A percentile compares a stretch with the other conserved stretches of the same genome.
phyloP scores from a whole-genome alignment of 2,888 invertebrate species.

The Diplolepis rosae region DNA sequence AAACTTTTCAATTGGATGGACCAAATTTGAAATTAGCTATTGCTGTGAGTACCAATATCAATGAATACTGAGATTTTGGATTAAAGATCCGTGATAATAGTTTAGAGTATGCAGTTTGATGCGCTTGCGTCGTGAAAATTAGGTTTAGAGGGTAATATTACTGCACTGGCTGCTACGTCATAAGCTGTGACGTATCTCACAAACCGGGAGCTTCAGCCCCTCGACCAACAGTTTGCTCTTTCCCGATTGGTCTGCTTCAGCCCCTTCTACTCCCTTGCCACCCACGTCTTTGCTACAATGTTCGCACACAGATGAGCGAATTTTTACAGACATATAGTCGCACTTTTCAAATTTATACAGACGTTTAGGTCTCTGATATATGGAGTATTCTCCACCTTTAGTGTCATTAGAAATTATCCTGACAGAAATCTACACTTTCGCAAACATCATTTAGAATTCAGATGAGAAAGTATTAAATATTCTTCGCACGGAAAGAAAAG shows the following conservation, averaged over 20 bases:
- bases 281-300: constrained; percentile 5
- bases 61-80: constrained; percentile 8
- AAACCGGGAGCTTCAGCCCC: constrained; percentile 14
- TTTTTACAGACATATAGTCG: not conserved
- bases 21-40: not conserved
- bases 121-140: constrained; percentile 29
- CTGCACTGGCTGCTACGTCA: constrained; percentile 27
- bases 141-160: constrained; percentile 28
- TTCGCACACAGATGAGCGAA: not conserved
- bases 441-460: not conserved
- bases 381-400: not conserved
- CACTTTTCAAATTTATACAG: not conserved
- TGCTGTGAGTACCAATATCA: not conserved
- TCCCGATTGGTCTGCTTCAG: constrained; percentile 11
- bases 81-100: not conserved
- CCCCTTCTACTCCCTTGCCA: constrained; percentile 10
- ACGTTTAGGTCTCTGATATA: not conserved
- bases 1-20: too few relatives aligned
- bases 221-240: constrained; percentile 22
- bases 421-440: not conserved
- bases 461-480: not conserved
- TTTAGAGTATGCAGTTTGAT: not conserved
- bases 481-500: not conserved
- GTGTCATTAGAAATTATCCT: not conserved
- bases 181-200: constrained; percentile 23